Evolutionary conservation across 2,888 invertebrate species (phyloP), one percentile per base, ranked within the genome.

Genomic region (Cosmia trapezina): DNA sequence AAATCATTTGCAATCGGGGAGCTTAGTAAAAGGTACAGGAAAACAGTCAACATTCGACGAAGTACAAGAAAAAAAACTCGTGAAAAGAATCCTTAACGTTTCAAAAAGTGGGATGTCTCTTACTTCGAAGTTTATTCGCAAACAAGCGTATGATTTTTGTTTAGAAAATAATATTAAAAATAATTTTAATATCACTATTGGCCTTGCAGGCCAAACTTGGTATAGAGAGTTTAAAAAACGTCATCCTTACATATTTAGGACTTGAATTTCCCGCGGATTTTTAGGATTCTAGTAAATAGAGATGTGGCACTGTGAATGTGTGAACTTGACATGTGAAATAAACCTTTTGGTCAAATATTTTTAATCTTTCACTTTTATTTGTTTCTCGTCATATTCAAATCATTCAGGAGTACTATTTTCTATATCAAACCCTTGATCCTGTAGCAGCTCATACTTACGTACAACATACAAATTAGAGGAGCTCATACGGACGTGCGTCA

Each of bases 131-230:
- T 19, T 45, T 5, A 37, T 70, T 45, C 22, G 72, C 14, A 51
- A 70, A 37, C 54, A 69, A 33, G 59, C 43, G 7, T 60, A 59
- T 51, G 43, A 71, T 14, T 70, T 72, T 70, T 72, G 45, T 45
- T 4, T 37, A 45, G 71, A 72, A 53, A 51, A 72, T 53, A 53
- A 70, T 37, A 60, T 70, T 53, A 70, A 59, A 59, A 57, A 59
- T 51, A 1, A n/a, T 59, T 68, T 59, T 41, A 71, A 33, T 33
- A 43, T 57, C 17, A 33, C 17, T 11, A 49, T n/a, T 1, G 70
- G 68, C 6, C 57, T 22, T 51, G 57, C 70, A 14, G 67, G 67
- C n/a, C 4, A 19, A 1, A 22, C 33, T 11, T 69, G 53, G 53
- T 69, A 28, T 43, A 41, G 41, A 51, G 11, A 43, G 14, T 69